A percentile compares a stretch with the other conserved stretches of the same genome.
These are phyloP conservation scores for Zonitis immaculata DNA, from an alignment of 2,888 invertebrate genomes.

Conservation along the genomic window DNA sequence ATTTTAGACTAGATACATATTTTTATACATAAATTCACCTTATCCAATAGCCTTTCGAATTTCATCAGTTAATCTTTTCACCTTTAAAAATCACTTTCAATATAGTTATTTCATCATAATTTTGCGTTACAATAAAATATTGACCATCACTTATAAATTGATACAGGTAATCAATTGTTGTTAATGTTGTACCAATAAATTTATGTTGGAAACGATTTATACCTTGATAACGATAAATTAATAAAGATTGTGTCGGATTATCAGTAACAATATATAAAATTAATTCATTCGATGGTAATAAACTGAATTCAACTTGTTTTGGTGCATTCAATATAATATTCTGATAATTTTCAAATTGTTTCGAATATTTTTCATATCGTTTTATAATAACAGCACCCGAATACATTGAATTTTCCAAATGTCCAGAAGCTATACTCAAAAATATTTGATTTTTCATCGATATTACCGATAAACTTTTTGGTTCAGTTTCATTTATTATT, in stretches of 20 bases:
- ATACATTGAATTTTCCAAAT: constrained; percentile 35
- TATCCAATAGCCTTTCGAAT: constrained; percentile 25
- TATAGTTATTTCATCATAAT: constrained; percentile 30
- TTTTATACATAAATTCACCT: not conserved
- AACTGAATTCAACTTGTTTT: constrained; percentile 42
- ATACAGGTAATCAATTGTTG: constrained; percentile 24
- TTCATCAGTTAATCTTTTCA: constrained; percentile 20
- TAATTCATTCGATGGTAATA: constrained; percentile 48
- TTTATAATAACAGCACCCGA: constrained; percentile 38
- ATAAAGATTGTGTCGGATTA: constrained; percentile 42
- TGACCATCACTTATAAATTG: constrained; percentile 31
- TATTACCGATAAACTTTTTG: constrained; percentile 35
- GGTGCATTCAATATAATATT: constrained; percentile 42
- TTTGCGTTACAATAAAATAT: constrained; percentile 37
- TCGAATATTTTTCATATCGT: constrained; percentile 30
- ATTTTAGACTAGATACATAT: not conserved
- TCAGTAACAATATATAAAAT: constrained; percentile 46
- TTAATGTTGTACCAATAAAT: constrained; percentile 28
- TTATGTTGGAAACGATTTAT: constrained; percentile 44
- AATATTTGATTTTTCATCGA: constrained; percentile 31
- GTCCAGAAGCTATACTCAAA: constrained; percentile 40
- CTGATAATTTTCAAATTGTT: constrained; percentile 43
- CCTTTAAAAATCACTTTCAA: constrained; percentile 41
- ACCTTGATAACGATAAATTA: constrained; percentile 48
- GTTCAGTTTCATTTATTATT: constrained; percentile 32